Base-by-base conservation (phyloP, 2,888 invertebrate genomes). In the Prosopocoilus inquinatus region DNA sequence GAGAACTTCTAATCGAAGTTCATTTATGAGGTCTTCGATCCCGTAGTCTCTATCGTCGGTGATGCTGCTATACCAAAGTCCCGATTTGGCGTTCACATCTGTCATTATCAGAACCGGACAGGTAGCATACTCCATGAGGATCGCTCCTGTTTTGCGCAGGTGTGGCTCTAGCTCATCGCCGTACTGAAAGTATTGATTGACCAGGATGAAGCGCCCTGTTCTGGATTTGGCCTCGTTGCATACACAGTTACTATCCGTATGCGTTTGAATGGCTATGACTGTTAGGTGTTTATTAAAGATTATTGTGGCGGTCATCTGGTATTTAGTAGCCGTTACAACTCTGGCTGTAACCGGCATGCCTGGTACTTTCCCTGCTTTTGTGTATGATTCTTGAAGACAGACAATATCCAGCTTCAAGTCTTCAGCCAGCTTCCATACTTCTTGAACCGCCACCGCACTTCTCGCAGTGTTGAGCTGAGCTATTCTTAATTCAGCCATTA, bases 31-130 rank as follows among this genome's bases (percentile, higher is more conserved):
- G 1, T 16, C n/a, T n/a, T 54, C 41, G 1, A 57, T 12, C n/a
- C 39, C 34, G 9, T 57, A 53, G 1, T 54, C 54, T 9, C 20
- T 46, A 1, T 50, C 36, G 16, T 58, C 48, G 1, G 33, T 47
- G 5, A 0, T 46, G 0, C 15, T 20, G n/a, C 57, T 50, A 9
- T 39, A 2, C 55, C 58, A 58, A 2, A 55, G 2, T 1, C n/a
- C n/a, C 1, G 55, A 58, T 13, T 55, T 58, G 1, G 58, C 58
- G 12, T 58, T 58, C 0, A 15, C 45, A 33, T 58, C 58, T 0
- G 51, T 51, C 43, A 35, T 28, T 3, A 59, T 7, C 3, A 54
- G n/a, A 5, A 44, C 49, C 1, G 48, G 48, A 1, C 20, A 2
- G 1, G 7, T 7, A 4, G 3, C 11, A 4, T 13, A 33, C 1